A percentile compares a stretch with the other conserved stretches of the same genome.
These are phyloP conservation scores for Cheumatopsyche charites DNA, from an alignment of 1,140 invertebrate species.

Conservation along the genomic window DNA sequence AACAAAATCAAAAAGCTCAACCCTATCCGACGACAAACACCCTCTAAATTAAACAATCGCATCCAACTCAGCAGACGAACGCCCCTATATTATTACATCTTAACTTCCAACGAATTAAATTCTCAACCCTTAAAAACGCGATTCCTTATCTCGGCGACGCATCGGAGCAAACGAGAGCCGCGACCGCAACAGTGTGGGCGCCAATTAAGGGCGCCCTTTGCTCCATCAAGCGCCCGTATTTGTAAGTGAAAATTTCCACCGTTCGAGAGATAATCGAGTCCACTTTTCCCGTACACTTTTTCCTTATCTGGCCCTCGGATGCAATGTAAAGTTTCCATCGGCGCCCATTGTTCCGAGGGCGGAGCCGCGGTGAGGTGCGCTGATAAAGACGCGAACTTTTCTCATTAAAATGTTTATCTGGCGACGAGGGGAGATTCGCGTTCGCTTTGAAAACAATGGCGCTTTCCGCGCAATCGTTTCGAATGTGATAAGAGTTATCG, in stretches of 20 bases:
- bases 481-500: slow-evolving; percentile 27
- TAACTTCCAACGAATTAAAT: too few relatives aligned
- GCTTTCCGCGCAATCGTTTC: slow-evolving; percentile 26
- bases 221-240: slow-evolving; percentile 6
- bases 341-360: slow-evolving; percentile 32
- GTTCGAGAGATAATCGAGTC: slow-evolving; percentile 25
- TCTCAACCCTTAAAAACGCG: too few relatives aligned
- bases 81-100: too few relatives aligned
- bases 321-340: slow-evolving; percentile 37
- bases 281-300: neutral
- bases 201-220: neutral
- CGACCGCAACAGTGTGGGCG: too few relatives aligned
- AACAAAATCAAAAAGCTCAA: too few relatives aligned
- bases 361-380: slow-evolving; percentile 17
- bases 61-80: too few relatives aligned
- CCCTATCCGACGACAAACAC: too few relatives aligned
- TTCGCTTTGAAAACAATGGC: slow-evolving; percentile 33
- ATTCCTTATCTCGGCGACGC: too few relatives aligned
- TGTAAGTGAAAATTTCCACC: slow-evolving; percentile 31
- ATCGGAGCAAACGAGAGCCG: too few relatives aligned
- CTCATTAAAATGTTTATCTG: slow-evolving; percentile 43
- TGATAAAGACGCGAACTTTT: slow-evolving; percentile 40
- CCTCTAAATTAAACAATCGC: too few relatives aligned
- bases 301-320: slow-evolving; percentile 30
- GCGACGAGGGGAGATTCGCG: slow-evolving; percentile 27